Conservation (phyloP, 2,113 vertebrate species). For the Paramormyrops kingsleyae region DNA sequence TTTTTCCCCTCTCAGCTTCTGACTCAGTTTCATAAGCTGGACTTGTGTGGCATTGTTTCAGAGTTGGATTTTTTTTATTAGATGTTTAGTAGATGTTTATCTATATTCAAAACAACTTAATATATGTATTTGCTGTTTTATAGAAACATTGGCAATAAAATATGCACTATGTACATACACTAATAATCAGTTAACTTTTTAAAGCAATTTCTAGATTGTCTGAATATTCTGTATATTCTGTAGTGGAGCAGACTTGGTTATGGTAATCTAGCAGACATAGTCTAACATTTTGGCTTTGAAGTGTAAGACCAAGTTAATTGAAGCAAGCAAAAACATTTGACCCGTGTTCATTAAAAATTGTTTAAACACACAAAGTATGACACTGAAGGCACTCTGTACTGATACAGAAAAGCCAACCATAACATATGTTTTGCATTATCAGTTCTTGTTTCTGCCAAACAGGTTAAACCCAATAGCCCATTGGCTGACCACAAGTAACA, state of each 20-base stretch:
- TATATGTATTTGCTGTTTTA: not conserved
- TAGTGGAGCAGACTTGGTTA: not conserved
- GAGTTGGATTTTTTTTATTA: not conserved
- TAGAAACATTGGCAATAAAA: not conserved
- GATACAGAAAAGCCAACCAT: not conserved
- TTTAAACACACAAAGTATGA: not conserved
- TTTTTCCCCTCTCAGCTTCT: not conserved
- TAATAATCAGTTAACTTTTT: not conserved
- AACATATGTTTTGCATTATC: not conserved
- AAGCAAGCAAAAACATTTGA: not conserved
- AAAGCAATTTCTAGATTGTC: not conserved
- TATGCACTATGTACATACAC: not conserved
- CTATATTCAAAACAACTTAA: not conserved
- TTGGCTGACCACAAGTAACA: not conserved
- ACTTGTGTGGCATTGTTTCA: not conserved
- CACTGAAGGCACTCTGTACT: not conserved
- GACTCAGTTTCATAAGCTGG: not conserved
- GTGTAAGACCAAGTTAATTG: not conserved
- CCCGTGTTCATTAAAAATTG: not conserved
- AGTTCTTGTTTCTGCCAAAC: not conserved
- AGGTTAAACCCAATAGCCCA: not conserved
- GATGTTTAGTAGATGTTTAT: not conserved
- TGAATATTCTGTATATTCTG: not conserved
- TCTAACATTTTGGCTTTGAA: no score
- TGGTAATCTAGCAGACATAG: not conserved